These are phyloP conservation scores for Aphis craccivora DNA, from an alignment of 1,140 invertebrate genomes.

Conservation along the genomic window DNA sequence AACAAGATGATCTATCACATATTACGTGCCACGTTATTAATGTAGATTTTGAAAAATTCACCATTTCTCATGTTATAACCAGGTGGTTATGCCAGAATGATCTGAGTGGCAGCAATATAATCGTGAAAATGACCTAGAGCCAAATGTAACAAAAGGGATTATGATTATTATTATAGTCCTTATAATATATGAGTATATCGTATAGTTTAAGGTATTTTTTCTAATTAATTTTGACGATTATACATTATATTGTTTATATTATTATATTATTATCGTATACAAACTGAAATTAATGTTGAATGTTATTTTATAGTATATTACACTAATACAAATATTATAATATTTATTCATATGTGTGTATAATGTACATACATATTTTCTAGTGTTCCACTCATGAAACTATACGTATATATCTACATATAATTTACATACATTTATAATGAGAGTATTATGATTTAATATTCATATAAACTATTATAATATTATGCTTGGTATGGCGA, in stretches of 20 bases:
- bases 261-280: not conserved
- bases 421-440: constrained; percentile 40
- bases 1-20: constrained; percentile 49
- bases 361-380: not conserved
- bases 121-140: constrained; percentile 34
- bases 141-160: constrained; percentile 15
- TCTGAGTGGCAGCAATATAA: constrained; percentile 12
- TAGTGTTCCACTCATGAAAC: not conserved
- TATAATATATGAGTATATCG: not conserved
- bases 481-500: not conserved
- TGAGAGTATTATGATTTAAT: constrained; percentile 9
- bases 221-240: constrained; percentile 1
- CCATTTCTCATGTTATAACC: not conserved
- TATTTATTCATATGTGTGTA: constrained; percentile 34
- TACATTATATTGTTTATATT: not conserved
- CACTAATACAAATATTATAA: constrained; percentile 28
- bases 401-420: not conserved
- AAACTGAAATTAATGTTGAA: not conserved
- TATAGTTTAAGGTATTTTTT: not conserved
- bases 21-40: constrained; percentile 24
- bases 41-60: constrained; percentile 31
- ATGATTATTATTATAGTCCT: not conserved
- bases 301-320: not conserved
- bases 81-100: not conserved
- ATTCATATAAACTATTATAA: not conserved